phyloP scores from a whole-genome alignment of 2,888 invertebrate species.

The Amblyjoppa fuscipennis region DNA sequence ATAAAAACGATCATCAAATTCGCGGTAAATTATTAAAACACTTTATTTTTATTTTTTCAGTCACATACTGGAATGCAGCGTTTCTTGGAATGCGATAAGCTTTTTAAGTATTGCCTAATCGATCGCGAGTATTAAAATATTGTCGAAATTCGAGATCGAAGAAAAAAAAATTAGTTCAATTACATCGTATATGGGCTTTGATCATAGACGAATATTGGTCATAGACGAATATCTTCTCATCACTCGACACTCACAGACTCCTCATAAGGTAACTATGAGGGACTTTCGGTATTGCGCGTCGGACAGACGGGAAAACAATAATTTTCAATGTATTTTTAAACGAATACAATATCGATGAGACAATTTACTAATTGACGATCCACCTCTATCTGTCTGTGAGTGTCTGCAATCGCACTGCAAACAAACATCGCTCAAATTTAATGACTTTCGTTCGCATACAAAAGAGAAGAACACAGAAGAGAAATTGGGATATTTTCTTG shows the following conservation, averaged over 20 bases:
- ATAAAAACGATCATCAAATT: not conserved
- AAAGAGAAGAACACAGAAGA: not conserved
- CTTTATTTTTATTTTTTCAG: not conserved
- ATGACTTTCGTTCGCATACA: not conserved
- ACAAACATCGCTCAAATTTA: not conserved
- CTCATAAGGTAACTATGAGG: not conserved
- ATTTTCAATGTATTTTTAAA: not conserved
- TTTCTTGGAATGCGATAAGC: not conserved
- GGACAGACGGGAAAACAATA: not conserved
- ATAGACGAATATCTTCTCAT: not conserved
- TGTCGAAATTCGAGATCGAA: not conserved
- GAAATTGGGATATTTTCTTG: not conserved
- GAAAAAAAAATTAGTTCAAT: not conserved
- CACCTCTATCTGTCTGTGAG: not conserved
- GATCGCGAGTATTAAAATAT: slow-evolving; percentile 12
- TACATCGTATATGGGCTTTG: not conserved
- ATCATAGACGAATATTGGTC: not conserved
- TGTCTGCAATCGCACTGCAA: not conserved
- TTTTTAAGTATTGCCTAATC: not conserved
- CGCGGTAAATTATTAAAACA: not conserved
- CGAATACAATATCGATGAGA: not conserved
- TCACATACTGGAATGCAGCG: not conserved
- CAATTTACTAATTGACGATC: not conserved
- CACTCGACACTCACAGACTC: not conserved
- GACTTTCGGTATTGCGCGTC: not conserved